Conservation (phyloP, 2,797 vertebrate species). For the Coracias cyanogaster region DNA sequence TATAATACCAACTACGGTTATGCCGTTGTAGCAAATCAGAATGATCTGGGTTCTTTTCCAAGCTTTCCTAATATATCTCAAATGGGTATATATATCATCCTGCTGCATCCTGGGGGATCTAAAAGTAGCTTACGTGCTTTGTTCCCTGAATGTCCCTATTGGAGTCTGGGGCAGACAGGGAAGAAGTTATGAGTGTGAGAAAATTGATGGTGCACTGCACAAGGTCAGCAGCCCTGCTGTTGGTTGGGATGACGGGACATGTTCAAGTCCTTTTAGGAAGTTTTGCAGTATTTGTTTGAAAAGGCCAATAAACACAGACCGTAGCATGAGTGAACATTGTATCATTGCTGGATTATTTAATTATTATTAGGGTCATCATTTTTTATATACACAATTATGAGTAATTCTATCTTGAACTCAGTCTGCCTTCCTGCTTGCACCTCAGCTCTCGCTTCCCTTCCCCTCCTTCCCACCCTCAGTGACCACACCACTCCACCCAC, state of each 20-base stretch:
- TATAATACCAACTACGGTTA: background rate
- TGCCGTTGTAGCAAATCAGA: background rate
- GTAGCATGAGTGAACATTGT: background rate
- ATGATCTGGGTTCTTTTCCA: constrained; percentile 37
- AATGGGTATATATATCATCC: constrained; percentile 23
- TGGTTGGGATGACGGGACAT: background rate
- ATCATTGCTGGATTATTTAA: background rate
- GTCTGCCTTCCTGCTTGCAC: background rate
- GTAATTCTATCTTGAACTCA: background rate
- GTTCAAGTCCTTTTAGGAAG: background rate
- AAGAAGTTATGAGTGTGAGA: background rate
- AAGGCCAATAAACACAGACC: background rate
- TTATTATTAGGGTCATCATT: background rate
- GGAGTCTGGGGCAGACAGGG: background rate
- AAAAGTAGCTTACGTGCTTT: constrained; percentile 12
- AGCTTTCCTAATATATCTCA: constrained; percentile 48
- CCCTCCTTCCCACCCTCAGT: background rate
- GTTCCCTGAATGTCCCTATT: background rate
- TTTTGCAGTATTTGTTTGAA: background rate
- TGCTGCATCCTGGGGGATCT: background rate
- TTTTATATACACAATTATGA: background rate
- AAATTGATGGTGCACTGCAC: background rate
- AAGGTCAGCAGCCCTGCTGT: background rate
- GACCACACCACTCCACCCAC: background rate
- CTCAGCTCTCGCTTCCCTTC: background rate